Conservation (phyloP, 1,140 invertebrate species). For the Adelges cooleyi region DNA sequence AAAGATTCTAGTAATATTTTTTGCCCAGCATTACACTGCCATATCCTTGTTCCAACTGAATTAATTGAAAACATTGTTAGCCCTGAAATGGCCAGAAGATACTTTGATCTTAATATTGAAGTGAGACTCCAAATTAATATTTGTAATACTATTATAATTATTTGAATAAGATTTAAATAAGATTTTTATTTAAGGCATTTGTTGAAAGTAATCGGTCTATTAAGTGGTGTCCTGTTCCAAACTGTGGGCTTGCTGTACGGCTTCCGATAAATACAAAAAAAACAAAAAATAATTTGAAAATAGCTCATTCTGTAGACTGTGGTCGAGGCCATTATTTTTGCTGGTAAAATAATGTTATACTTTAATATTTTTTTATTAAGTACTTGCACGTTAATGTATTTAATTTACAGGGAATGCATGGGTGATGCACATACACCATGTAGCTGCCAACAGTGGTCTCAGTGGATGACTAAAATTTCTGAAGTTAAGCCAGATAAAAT, state of each 20-base stretch:
- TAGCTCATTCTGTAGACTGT: constrained; percentile 60
- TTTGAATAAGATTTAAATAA: not conserved
- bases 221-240: constrained; percentile 61
- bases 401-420: constrained; percentile 43
- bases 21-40: constrained; percentile 55
- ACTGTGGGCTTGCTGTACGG: constrained; percentile 54
- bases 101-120: constrained; percentile 62
- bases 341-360: constrained; percentile 43
- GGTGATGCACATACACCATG: constrained; percentile 60
- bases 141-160: not conserved
- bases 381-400: not conserved
- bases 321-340: constrained; percentile 63
- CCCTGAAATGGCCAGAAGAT: constrained; percentile 52
- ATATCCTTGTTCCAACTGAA: constrained; percentile 54
- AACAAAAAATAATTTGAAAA: constrained; percentile 36
- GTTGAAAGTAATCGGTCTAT: constrained; percentile 60
- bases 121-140: constrained; percentile 36
- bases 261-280: constrained; percentile 46
- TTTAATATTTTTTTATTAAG: not conserved
- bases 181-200: constrained; percentile 46
- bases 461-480: constrained; percentile 52
- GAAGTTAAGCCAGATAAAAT: constrained; percentile 56
- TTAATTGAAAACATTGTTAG: constrained; percentile 55
- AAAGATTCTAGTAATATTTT: constrained; percentile 54
- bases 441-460: constrained; percentile 53